Evolutionary conservation across 1,140 invertebrate genomes (phyloP).

Genomic region (Zaprionus camerounensis): DNA sequence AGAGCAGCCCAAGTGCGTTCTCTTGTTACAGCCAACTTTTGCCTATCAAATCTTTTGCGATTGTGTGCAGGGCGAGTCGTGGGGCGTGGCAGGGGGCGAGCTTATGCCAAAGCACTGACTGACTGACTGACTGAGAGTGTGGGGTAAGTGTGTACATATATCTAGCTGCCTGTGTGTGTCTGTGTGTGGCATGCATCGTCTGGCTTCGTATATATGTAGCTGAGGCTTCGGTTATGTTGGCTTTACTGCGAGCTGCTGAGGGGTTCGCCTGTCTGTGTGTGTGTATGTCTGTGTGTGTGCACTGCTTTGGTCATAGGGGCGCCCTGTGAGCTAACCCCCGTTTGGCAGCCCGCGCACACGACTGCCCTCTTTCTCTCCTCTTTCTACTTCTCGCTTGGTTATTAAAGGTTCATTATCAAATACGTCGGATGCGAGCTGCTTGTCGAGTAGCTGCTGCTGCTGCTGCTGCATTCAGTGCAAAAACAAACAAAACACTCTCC

Average conservation of each 20-base stretch:
- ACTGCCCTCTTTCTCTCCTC: neutral
- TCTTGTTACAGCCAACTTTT: neutral
- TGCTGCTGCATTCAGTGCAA: slow-evolving; percentile 25
- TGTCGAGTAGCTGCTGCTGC: slow-evolving; percentile 20
- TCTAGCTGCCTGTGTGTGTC: neutral
- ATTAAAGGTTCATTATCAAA: slow-evolving; percentile 72
- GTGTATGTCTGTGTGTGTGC: slow-evolving; percentile 22
- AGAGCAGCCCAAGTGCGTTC: neutral
- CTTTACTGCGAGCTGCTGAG: slow-evolving; percentile 32
- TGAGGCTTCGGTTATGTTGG: slow-evolving; percentile 37
- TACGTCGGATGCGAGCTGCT: slow-evolving; percentile 38
- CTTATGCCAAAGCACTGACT: neutral
- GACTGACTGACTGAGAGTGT: neutral
- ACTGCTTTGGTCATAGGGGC: slow-evolving; percentile 32
- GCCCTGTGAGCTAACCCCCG: slow-evolving; percentile 50
- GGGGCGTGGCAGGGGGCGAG: neutral
- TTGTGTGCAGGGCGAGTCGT: neutral
- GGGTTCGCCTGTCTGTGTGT: slow-evolving; percentile 1
- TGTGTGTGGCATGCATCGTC: slow-evolving; percentile 6
- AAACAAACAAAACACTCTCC: slow-evolving; percentile 32
- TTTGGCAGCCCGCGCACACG: neutral
- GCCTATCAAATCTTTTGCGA: slow-evolving; percentile 1
- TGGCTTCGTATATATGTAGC: slow-evolving; percentile 15
- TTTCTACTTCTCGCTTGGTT: slow-evolving; percentile 36
- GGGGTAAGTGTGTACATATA: neutral